phyloP scores from a whole-genome alignment of 2,113 vertebrate species.

The Aviceda subcristata region DNA sequence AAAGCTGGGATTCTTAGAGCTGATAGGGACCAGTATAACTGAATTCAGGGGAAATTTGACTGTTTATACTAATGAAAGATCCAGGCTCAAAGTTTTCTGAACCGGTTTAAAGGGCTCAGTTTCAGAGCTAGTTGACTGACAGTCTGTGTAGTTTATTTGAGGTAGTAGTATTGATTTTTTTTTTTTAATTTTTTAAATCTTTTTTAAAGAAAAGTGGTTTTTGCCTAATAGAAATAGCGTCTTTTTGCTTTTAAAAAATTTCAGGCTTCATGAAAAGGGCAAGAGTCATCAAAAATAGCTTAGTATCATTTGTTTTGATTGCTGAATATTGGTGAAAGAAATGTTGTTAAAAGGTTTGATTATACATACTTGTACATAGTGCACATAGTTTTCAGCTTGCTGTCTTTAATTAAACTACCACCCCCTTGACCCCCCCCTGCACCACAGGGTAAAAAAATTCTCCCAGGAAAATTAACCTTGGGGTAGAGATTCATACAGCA shows the following conservation, averaged over 20 bases:
- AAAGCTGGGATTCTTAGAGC: neutral
- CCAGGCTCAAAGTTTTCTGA: neutral
- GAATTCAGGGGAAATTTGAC: neutral
- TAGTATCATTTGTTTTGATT: neutral
- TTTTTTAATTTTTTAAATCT: neutral
- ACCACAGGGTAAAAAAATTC: neutral
- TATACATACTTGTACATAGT: neutral
- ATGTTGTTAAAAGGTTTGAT: neutral
- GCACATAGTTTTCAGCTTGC: neutral
- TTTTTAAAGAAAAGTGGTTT: neutral
- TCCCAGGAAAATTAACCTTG: neutral
- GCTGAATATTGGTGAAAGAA: neutral
- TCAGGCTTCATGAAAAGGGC: neutral
- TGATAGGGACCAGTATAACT: neutral
- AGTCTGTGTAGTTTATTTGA: neutral
- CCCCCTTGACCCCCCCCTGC: neutral
- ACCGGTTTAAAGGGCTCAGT: neutral
- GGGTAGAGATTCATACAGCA: neutral
- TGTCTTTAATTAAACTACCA: neutral
- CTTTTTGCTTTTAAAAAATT: neutral
- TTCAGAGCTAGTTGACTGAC: neutral
- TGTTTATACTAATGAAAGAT: neutral
- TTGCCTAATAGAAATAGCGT: neutral
- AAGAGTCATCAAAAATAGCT: neutral
- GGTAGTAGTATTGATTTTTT: neutral